Conservation (phyloP, 2,113 vertebrate genomes). For the Leiothrix lutea region DNA sequence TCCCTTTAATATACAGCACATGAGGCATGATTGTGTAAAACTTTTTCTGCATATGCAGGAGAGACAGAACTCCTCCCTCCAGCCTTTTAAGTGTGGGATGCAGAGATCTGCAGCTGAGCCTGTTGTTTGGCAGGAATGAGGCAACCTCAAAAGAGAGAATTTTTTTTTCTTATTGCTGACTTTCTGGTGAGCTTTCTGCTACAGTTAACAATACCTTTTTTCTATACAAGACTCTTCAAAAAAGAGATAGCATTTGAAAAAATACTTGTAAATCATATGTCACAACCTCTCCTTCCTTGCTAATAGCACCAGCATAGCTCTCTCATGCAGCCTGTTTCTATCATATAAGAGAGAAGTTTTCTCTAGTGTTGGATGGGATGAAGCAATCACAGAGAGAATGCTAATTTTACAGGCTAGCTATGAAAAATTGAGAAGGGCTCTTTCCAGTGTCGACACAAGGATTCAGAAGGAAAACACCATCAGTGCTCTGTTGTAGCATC, state of each 20-base stretch:
- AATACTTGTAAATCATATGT: not conserved
- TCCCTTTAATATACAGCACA: not conserved
- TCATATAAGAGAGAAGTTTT: not conserved
- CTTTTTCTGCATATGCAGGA: not conserved
- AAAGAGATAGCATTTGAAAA: not conserved
- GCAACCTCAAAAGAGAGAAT: not conserved
- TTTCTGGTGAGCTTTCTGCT: not conserved
- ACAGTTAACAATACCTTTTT: not conserved
- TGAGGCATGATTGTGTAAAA: not conserved
- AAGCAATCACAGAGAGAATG: not conserved
- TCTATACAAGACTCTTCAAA: not conserved
- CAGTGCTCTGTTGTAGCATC: not conserved
- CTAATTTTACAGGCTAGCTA: not conserved
- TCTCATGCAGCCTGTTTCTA: not conserved
- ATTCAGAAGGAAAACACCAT: not conserved
- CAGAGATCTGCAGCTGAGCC: not conserved
- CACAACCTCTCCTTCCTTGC: not conserved
- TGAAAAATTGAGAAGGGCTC: not conserved
- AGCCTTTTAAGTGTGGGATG: not conserved
- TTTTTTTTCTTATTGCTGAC: not conserved
- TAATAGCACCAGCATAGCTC: not conserved
- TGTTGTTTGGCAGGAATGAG: not conserved
- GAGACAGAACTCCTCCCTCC: not conserved
- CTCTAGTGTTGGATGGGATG: not conserved
- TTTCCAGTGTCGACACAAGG: not conserved